Conservation (phyloP, 53 echinoderm and acorn worm species). For the Stichopus horrens region DNA sequence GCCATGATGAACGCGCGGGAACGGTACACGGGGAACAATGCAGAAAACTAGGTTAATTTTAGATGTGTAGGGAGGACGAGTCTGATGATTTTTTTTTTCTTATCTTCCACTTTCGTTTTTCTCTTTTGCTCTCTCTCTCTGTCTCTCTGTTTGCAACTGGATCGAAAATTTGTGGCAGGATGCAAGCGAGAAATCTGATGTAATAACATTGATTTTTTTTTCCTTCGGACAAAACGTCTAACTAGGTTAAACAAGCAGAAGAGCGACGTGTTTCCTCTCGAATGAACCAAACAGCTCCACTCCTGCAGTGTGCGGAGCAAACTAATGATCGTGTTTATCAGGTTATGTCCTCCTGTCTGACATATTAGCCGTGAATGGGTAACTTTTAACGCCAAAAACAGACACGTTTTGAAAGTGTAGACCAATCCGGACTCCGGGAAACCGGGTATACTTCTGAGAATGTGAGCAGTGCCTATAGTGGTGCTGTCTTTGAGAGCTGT, state of each 20-base stretch:
- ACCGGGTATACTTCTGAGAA: too few relatives aligned
- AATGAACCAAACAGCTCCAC: background rate
- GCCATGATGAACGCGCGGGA: background rate
- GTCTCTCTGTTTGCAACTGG: background rate
- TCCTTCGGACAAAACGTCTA: background rate
- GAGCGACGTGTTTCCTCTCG: background rate
- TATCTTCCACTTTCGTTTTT: too few relatives aligned
- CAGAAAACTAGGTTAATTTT: conserved; percentile 36
- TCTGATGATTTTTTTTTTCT: too few relatives aligned
- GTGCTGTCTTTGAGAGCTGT: too few relatives aligned
- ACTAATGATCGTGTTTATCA: background rate
- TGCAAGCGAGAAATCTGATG: background rate
- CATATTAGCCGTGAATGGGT: background rate
- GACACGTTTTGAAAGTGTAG: background rate
- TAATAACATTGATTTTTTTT: background rate
- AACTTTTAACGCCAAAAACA: background rate
- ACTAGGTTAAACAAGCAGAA: conserved; percentile 4
- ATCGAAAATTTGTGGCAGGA: background rate
- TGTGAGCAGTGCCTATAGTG: too few relatives aligned
- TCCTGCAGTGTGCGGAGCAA: background rate
- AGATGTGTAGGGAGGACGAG: background rate
- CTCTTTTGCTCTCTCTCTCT: background rate
- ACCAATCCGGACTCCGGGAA: too few relatives aligned
- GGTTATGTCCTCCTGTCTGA: background rate
- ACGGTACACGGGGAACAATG: background rate